phyloP scores from a whole-genome alignment of 2,113 vertebrate species.

The Argyrosomus japonicus region DNA sequence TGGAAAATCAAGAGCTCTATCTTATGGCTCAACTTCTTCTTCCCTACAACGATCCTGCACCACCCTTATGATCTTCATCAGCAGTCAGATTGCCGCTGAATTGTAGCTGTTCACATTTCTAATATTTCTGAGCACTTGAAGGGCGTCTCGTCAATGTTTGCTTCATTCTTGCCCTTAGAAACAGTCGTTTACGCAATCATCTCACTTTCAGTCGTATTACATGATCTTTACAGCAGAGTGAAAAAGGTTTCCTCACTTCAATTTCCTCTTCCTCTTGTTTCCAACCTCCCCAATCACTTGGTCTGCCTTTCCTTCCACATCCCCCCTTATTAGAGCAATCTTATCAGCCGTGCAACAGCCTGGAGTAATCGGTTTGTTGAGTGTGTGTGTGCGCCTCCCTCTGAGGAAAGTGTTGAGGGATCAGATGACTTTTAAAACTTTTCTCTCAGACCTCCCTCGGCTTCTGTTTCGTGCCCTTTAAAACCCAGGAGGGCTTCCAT shows the following conservation, averaged over 20 bases:
- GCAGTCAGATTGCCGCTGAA: background rate
- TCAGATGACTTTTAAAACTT: constrained; percentile 59
- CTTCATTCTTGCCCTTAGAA: background rate
- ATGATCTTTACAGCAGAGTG: background rate
- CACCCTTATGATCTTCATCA: background rate
- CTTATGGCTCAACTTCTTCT: too few relatives aligned
- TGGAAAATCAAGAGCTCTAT: too few relatives aligned
- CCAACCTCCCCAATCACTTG: background rate
- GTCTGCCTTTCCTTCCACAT: too few relatives aligned
- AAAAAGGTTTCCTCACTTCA: background rate
- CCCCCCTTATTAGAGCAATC: background rate
- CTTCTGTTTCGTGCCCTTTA: constrained; percentile 40
- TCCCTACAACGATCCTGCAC: too few relatives aligned
- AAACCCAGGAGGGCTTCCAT: constrained; percentile 6
- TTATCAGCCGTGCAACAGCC: background rate
- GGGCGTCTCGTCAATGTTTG: too few relatives aligned
- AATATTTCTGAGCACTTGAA: too few relatives aligned
- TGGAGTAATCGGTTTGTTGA: background rate
- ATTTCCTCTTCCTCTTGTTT: background rate
- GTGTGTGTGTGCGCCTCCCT: background rate
- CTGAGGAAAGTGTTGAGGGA: constrained; percentile 13
- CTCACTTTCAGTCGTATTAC: background rate
- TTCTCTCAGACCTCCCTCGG: constrained; percentile 24
- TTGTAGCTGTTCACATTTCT: background rate
- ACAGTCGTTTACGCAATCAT: background rate